Percentiles rank a stretch among this genome's conserved stretches.
phyloP scores from a whole-genome alignment of 2,888 invertebrate genomes.

The Altica lythri region DNA sequence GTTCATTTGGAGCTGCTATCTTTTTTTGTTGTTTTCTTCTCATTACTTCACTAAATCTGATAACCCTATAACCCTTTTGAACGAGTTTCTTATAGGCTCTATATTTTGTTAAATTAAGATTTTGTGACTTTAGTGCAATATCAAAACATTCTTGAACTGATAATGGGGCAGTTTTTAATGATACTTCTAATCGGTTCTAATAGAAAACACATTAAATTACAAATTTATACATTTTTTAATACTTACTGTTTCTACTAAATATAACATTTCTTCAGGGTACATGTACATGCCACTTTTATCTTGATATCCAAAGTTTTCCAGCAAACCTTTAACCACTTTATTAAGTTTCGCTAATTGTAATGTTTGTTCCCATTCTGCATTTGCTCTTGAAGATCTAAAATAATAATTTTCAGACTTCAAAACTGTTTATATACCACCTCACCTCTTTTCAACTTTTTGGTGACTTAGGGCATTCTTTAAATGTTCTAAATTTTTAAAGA shows the following conservation, averaged over 20 bases:
- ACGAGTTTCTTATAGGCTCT: conserved; percentile 47
- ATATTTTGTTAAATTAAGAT: conserved; percentile 43
- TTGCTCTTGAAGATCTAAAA: conserved; percentile 47
- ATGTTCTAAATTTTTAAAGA: conserved; percentile 37
- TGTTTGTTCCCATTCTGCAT: conserved; percentile 47
- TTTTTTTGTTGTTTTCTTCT: conserved; percentile 18
- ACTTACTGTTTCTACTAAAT: conserved; percentile 69
- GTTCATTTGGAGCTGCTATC: not conserved
- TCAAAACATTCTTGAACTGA: conserved; percentile 71
- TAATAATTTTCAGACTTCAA: too few relatives aligned
- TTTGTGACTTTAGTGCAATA: conserved; percentile 54
- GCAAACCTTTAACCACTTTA: conserved; percentile 43
- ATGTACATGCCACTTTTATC: conserved; percentile 53
- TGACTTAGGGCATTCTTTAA: conserved; percentile 39
- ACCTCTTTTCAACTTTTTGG: conserved; percentile 50
- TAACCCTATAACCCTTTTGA: conserved; percentile 44
- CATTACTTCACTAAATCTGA: conserved; percentile 30
- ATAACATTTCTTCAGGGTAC: conserved; percentile 69
- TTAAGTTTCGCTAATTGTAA: conserved; percentile 43
- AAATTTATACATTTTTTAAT: not conserved
- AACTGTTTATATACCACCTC: too few relatives aligned
- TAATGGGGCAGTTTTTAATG: conserved; percentile 62
- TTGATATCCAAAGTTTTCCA: conserved; percentile 49
- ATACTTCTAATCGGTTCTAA: conserved; percentile 67
- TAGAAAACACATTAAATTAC: conserved; percentile 41